Evolutionary conservation across 2,797 vertebrate genomes (phyloP).

Genomic region (Vultur gryphus): DNA sequence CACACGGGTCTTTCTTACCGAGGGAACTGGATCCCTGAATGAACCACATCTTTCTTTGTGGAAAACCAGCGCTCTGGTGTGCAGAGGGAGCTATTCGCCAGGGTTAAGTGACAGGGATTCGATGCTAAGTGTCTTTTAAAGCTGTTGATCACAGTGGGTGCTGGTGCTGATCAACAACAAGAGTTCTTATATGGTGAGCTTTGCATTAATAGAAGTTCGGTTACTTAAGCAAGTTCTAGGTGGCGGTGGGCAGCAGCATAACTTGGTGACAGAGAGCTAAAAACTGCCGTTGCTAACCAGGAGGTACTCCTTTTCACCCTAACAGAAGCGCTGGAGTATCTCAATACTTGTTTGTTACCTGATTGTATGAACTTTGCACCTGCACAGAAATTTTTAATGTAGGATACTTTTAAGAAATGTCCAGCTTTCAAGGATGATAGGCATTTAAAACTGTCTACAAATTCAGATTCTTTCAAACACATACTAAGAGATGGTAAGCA

Average conservation of each 20-base stretch:
- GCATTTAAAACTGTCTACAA: background rate
- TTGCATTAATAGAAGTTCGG: fast-evolving
- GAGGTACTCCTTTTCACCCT: fast-evolving
- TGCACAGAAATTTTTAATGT: background rate
- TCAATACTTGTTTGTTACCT: background rate
- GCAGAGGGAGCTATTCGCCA: background rate
- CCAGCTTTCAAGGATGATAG: background rate
- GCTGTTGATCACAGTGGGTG: background rate
- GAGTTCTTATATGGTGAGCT: background rate
- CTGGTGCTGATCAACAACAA: background rate
- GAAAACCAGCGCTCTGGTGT: background rate
- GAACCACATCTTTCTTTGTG: background rate
- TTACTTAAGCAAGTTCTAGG: background rate
- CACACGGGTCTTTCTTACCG: fast-evolving
- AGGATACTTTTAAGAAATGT: background rate
- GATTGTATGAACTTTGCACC: background rate
- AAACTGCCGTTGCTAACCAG: background rate
- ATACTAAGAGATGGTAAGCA: background rate
- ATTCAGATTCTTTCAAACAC: background rate
- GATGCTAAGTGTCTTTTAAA: background rate
- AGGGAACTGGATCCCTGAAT: background rate
- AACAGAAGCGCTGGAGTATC: background rate
- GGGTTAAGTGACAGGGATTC: background rate
- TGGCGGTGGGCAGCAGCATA: background rate
- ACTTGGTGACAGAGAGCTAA: background rate